Evolutionary conservation across 2,797 vertebrate species (phyloP).

Genomic region (Perodicticus potto): DNA sequence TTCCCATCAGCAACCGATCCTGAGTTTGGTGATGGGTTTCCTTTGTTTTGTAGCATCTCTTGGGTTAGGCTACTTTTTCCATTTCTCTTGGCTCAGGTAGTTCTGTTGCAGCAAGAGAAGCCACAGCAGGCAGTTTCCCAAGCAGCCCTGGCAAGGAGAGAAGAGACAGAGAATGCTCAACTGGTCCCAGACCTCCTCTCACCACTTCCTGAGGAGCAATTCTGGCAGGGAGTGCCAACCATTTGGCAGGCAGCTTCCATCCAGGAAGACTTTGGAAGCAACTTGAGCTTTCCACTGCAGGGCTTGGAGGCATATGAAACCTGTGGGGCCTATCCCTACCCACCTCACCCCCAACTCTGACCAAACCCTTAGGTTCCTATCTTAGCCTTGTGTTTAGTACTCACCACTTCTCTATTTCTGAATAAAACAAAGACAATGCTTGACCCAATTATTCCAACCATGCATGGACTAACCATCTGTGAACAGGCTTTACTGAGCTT

Average conservation of each 20-base stretch:
- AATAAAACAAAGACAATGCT: neutral
- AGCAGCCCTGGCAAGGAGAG: neutral
- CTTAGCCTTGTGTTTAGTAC: neutral
- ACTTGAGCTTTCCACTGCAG: conserved; percentile 11
- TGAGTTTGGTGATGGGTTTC: neutral
- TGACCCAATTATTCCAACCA: neutral
- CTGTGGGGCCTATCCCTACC: neutral
- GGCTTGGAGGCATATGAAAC: neutral
- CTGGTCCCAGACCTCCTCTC: neutral
- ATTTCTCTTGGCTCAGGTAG: neutral
- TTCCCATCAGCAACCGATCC: neutral
- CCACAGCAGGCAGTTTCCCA: neutral
- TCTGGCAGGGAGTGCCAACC: neutral
- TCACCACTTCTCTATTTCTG: neutral
- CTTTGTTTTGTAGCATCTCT: neutral
- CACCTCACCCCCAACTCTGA: neutral
- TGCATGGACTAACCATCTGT: neutral
- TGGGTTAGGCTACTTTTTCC: neutral
- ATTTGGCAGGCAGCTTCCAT: neutral
- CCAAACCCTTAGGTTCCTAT: neutral
- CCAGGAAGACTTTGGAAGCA: conserved; percentile 17
- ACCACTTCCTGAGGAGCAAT: conserved; percentile 10
- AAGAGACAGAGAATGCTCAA: neutral
- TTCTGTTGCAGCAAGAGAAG: neutral
- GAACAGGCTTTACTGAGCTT: too few relatives aligned